Evolutionary conservation across 2,113 vertebrate genomes (phyloP).

Genomic region (Paradisaea rubra): DNA sequence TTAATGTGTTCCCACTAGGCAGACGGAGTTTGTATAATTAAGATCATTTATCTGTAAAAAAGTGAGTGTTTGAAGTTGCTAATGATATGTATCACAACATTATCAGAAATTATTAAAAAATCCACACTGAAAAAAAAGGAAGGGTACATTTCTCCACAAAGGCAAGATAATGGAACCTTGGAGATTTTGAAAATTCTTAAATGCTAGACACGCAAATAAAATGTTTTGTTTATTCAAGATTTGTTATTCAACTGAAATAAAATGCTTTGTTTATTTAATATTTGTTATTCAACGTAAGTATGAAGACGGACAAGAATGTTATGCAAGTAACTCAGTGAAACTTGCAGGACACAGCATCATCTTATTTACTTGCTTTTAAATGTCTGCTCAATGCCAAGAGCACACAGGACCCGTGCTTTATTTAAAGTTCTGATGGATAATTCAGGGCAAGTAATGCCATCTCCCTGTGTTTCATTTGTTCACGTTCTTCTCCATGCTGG

Average conservation of each 20-base stretch:
- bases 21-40: neutral
- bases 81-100: neutral
- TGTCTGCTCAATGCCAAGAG: neutral
- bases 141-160: neutral
- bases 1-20: neutral
- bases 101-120: neutral
- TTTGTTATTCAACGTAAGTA: neutral
- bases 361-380: neutral
- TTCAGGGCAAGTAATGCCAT: neutral
- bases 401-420: neutral
- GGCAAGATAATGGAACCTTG: neutral
- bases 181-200: neutral
- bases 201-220: neutral
- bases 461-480: neutral
- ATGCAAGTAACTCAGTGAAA: neutral
- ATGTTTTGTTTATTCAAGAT: neutral
- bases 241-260: neutral
- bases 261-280: neutral
- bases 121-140: neutral
- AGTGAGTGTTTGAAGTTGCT: neutral
- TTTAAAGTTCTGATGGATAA: neutral
- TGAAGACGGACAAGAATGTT: neutral
- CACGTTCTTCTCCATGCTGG: neutral
- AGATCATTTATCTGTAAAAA: neutral
- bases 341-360: neutral